Evolutionary conservation across 1,140 invertebrate species (phyloP).

Genomic region (Euglossa dilemma): DNA sequence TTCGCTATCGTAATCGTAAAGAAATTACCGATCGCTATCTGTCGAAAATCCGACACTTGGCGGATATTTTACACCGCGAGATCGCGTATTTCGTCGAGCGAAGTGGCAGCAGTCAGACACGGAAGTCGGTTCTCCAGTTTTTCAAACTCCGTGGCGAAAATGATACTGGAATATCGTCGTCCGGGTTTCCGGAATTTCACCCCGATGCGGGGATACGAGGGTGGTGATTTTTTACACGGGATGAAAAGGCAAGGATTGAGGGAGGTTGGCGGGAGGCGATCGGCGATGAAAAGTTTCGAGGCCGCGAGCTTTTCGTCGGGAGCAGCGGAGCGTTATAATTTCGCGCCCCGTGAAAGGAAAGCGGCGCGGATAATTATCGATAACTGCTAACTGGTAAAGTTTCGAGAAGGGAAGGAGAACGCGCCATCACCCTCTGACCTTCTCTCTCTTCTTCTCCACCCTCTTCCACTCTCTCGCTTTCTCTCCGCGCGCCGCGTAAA

Average conservation of each 20-base stretch:
- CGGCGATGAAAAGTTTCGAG: slow-evolving; percentile 50
- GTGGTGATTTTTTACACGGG: too few relatives aligned
- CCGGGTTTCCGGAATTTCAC: too few relatives aligned
- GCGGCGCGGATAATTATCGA: slow-evolving; percentile 66
- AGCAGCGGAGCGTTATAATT: slow-evolving; percentile 60
- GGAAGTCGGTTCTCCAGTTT: too few relatives aligned
- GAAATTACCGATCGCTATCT: too few relatives aligned
- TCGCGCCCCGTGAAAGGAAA: slow-evolving; percentile 54
- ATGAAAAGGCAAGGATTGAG: not conserved
- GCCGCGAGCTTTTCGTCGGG: slow-evolving; percentile 54
- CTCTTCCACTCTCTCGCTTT: not conserved
- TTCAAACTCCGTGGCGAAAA: too few relatives aligned
- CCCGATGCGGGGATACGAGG: too few relatives aligned
- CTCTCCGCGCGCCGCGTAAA: slow-evolving; percentile 45
- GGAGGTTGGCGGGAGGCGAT: not conserved
- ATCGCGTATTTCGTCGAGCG: too few relatives aligned
- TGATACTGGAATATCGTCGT: too few relatives aligned
- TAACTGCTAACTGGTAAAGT: slow-evolving; percentile 70
- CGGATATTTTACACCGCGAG: too few relatives aligned
- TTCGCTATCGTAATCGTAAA: too few relatives aligned
- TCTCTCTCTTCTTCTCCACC: not conserved
- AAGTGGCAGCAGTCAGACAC: too few relatives aligned
- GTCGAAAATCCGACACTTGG: too few relatives aligned
- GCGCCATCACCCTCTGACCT: not conserved
- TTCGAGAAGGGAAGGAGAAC: slow-evolving; percentile 47